Conservation (phyloP, 2,888 invertebrate genomes). For the Cheilosia pagana region DNA sequence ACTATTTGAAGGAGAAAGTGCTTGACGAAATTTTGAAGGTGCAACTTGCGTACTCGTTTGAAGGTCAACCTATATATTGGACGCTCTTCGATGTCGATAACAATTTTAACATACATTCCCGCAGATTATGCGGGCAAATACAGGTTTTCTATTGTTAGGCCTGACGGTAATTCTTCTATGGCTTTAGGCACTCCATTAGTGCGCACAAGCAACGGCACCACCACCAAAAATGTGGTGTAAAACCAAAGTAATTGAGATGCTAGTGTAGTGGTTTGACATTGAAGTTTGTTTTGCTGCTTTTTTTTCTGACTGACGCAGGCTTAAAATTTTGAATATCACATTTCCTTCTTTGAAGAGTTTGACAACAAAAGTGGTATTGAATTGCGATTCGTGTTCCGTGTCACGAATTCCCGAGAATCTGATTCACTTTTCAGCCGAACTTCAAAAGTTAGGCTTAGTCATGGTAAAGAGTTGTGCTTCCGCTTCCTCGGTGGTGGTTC, state of each 20-base stretch:
- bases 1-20: slow-evolving; percentile 63
- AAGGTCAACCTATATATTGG: slow-evolving; percentile 34
- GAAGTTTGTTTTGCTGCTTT: slow-evolving; percentile 35
- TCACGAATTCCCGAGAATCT: slow-evolving; percentile 20
- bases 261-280: slow-evolving; percentile 51
- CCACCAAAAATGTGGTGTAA: slow-evolving; percentile 21
- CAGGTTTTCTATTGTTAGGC: slow-evolving; percentile 9
- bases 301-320: slow-evolving; percentile 5
- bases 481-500: background rate
- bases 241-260: slow-evolving; percentile 43
- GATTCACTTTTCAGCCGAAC: background rate
- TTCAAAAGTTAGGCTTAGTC: background rate
- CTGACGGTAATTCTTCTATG: background rate
- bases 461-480: background rate
- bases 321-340: slow-evolving; percentile 2
- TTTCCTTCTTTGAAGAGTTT: slow-evolving; percentile 20
- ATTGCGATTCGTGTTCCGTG: slow-evolving; percentile 9
- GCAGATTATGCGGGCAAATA: background rate
- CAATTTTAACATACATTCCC: slow-evolving; percentile 19
- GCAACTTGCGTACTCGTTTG: slow-evolving; percentile 4
- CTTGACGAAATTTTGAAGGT: background rate
- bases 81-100: slow-evolving; percentile 9
- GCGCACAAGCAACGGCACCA: slow-evolving; percentile 1
- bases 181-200: slow-evolving; percentile 17
- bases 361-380: slow-evolving; percentile 26